Evolutionary conservation across 2,797 vertebrate species (phyloP).

Genomic region (Lithobates pipiens): DNA sequence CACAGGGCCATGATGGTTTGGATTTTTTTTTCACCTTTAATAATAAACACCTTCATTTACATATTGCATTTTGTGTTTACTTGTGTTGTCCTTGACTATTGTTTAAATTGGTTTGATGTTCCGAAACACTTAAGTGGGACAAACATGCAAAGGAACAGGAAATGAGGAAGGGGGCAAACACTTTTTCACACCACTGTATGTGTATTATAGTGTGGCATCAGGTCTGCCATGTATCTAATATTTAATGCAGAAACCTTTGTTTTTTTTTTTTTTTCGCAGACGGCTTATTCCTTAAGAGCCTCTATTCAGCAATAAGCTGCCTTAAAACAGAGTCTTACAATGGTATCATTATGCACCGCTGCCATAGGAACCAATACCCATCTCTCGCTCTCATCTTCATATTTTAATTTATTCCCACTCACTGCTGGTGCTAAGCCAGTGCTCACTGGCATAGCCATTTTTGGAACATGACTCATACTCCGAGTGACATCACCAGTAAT

Average conservation of each 20-base stretch:
- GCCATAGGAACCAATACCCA: conserved; percentile 58
- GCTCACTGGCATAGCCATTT: conserved; percentile 49
- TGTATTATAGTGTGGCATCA: not conserved
- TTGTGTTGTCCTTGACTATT: too few species aligned
- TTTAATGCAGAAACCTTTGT: conserved; percentile 5
- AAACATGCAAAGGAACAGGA: too few species aligned
- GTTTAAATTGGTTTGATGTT: too few species aligned
- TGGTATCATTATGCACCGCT: conserved; percentile 58
- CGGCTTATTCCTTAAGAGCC: conserved; percentile 28
- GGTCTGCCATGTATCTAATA: conserved; percentile 7
- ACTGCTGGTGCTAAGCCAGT: conserved; percentile 48
- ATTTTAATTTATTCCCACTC: conserved; percentile 61
- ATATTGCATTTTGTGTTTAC: too few species aligned
- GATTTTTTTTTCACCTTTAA: too few species aligned
- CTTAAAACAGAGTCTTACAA: conserved; percentile 53
- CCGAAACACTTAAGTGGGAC: too few species aligned
- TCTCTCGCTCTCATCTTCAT: conserved; percentile 55
- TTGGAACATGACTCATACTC: conserved; percentile 59
- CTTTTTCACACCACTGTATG: too few species aligned
- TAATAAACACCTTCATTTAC: too few species aligned
- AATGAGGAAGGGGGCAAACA: too few species aligned
- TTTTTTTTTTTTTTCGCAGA: not conserved
- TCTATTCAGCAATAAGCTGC: conserved; percentile 30
- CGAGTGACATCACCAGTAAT: conserved; percentile 52
- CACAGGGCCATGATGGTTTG: too few species aligned